These are phyloP conservation scores for Vanessa cardui DNA, from an alignment of 2,888 invertebrate genomes.

Conservation along the genomic window DNA sequence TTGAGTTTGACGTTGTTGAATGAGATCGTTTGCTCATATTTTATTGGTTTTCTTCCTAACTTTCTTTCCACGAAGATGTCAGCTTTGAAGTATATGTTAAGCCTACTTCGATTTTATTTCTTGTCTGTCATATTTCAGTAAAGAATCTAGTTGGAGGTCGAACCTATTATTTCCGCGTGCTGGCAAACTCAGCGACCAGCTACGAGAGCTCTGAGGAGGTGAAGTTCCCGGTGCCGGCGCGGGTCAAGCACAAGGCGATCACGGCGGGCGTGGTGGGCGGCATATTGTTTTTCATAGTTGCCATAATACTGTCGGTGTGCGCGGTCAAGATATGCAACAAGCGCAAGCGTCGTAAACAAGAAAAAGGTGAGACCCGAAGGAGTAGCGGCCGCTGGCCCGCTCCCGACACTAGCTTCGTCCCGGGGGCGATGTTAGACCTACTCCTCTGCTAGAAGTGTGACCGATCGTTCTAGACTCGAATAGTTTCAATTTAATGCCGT, in stretches of 20 bases:
- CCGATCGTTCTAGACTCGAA: constrained; percentile 18
- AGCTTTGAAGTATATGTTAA: neutral
- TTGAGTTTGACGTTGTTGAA: too few relatives aligned
- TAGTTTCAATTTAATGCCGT: constrained; percentile 12
- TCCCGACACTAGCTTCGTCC: constrained; percentile 43
- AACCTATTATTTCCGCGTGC: constrained; percentile 95
- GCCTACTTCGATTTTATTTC: neutral
- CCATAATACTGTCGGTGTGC: constrained; percentile 98
- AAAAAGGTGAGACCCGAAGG: constrained; percentile 91
- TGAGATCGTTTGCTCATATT: too few relatives aligned
- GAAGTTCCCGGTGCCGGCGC: constrained; percentile 93
- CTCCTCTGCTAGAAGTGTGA: constrained; percentile 23
- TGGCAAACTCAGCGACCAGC: constrained; percentile 93
- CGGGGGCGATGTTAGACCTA: constrained; percentile 16
- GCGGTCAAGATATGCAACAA: constrained; percentile 99
- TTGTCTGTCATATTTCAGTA: constrained; percentile 81
- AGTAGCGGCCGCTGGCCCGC: constrained; percentile 63
- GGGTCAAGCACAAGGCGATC: constrained; percentile 97
- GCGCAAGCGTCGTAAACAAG: constrained; percentile 97
- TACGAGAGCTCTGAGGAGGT: constrained; percentile 94
- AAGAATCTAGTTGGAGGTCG: constrained; percentile 95
- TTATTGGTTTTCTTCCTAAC: too few relatives aligned
- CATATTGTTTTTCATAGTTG: constrained; percentile 98
- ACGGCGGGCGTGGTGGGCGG: constrained; percentile 98
- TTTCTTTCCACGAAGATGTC: too few relatives aligned